Conservation (phyloP, 1,140 invertebrate genomes). For the Pogonus chalceus region DNA sequence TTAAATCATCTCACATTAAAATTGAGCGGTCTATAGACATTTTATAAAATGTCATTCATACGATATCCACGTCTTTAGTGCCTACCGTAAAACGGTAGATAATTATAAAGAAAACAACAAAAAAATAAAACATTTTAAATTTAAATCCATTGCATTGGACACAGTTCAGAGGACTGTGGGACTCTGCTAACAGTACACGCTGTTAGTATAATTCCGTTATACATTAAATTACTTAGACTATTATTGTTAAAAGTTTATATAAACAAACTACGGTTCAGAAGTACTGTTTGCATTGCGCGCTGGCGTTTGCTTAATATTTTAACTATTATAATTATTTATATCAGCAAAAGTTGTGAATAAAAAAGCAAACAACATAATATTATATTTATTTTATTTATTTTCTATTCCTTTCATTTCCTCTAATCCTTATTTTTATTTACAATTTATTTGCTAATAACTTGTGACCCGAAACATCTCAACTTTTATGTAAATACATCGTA, state of each 20-base stretch:
- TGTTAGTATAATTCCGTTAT: slow-evolving; percentile 6
- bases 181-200: neutral
- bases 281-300: slow-evolving; percentile 6
- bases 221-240: slow-evolving; percentile 22
- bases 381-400: neutral
- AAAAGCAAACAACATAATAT: neutral
- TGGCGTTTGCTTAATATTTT: slow-evolving; percentile 6
- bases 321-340: slow-evolving; percentile 8
- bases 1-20: neutral
- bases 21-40: neutral
- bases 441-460: no score
- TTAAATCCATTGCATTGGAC: neutral
- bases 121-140: neutral
- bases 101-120: slow-evolving; percentile 9
- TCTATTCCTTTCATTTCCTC: no score
- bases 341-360: slow-evolving; percentile 6
- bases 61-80: slow-evolving; percentile 7
- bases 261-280: slow-evolving; percentile 17
- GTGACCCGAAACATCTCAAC: no score
- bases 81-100: slow-evolving; percentile 16
- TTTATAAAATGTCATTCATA: slow-evolving; percentile 30
- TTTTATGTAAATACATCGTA: no score
- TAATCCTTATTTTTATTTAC: no score
- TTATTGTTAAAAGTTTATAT: slow-evolving; percentile 34
- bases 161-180: slow-evolving; percentile 5